Conservation (phyloP, 64 coral and sea anemone genomes). For the Montipora foliosa region DNA sequence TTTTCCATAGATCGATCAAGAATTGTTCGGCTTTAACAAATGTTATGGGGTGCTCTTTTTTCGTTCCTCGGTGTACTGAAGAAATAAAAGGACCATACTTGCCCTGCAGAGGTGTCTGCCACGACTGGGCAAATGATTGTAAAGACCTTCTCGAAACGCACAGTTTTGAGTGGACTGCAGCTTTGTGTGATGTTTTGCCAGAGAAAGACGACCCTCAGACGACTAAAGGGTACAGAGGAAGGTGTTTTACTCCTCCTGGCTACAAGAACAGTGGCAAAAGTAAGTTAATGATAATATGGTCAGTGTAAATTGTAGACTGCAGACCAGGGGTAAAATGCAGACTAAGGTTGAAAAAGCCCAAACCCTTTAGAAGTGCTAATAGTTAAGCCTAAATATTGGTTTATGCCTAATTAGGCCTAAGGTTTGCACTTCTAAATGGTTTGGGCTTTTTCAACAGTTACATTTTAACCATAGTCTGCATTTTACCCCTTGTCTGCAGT, state of each 20-base stretch:
- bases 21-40: constrained; percentile 43
- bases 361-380: too few species aligned
- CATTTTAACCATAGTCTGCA: too few species aligned
- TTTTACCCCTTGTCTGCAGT: too few species aligned
- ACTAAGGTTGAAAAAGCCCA: too few species aligned
- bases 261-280: constrained; percentile 30
- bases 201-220: constrained; percentile 44
- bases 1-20: neutral
- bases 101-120: constrained; percentile 55
- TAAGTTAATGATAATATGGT: neutral
- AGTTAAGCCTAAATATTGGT: too few species aligned
- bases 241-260: constrained; percentile 52
- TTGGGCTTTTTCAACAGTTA: too few species aligned
- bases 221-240: constrained; percentile 41
- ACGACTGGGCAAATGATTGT: constrained; percentile 47
- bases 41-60: constrained; percentile 44
- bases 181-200: constrained; percentile 45
- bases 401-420: too few species aligned
- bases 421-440: too few species aligned
- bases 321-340: neutral
- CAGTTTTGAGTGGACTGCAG: constrained; percentile 14
- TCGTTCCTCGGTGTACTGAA: constrained; percentile 44
- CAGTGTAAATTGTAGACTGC: neutral
- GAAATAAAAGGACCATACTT: constrained; percentile 65
- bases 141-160: neutral